These are phyloP conservation scores for Umimayanthus kanabou DNA, from an alignment of 92 coral and sea anemone species.

Conservation along the genomic window DNA sequence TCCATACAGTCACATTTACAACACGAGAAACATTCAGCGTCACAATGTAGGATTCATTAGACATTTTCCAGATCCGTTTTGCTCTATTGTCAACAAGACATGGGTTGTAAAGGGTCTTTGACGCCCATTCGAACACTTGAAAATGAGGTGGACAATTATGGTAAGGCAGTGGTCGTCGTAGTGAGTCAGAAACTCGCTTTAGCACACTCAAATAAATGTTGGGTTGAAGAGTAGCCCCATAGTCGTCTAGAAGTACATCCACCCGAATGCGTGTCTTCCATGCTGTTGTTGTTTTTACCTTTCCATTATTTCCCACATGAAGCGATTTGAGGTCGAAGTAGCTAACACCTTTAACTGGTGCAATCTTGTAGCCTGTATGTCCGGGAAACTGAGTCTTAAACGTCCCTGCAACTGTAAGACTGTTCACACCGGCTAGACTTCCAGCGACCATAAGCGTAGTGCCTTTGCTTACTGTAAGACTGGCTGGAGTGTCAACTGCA, in stretches of 20 bases:
- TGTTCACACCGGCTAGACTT: conserved; percentile 59
- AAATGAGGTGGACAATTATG: conserved; percentile 55
- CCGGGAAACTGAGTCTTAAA: conserved; percentile 57
- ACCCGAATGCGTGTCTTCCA: conserved; percentile 36
- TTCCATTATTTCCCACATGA: conserved; percentile 50
- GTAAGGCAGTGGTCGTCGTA: conserved; percentile 22
- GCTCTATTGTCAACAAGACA: conserved; percentile 50
- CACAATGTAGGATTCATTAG: conserved; percentile 48
- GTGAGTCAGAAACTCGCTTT: conserved; percentile 18
- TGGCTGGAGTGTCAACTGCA: conserved; percentile 49
- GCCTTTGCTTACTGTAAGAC: conserved; percentile 41
- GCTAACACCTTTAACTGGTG: conserved; percentile 38
- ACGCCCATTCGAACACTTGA: conserved; percentile 48
- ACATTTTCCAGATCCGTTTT: conserved; percentile 45
- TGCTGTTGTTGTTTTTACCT: conserved; percentile 44
- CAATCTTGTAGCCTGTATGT: conserved; percentile 56
- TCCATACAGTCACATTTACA: conserved; percentile 45
- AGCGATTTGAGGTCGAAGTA: conserved; percentile 46
- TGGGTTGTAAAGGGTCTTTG: conserved; percentile 56
- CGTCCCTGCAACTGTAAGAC: conserved; percentile 51
- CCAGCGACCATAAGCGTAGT: conserved; percentile 46
- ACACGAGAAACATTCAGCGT: conserved; percentile 45
- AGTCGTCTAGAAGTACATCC: conserved; percentile 49
- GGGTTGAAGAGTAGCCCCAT: conserved; percentile 45
- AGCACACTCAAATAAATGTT: conserved; percentile 11